Evolutionary conservation across 2,797 vertebrate genomes (phyloP), one percentile per base, ranked within the genome.

Genomic region (Sphenodon punctatus): DNA sequence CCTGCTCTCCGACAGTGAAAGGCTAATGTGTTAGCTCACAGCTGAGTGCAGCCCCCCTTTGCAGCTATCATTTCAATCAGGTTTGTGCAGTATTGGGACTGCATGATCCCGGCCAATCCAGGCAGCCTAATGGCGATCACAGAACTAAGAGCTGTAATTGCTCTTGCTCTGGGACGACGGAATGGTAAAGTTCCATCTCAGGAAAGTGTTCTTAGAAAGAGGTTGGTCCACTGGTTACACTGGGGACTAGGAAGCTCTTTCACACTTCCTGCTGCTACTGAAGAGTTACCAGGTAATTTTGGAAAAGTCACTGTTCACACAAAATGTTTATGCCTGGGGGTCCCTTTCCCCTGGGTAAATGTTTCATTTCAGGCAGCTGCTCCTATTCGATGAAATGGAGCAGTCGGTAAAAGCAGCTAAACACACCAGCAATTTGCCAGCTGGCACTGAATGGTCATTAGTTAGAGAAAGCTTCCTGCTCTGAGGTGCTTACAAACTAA

Each of bases 21-120:
- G 63, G 49, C 45, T 86, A 64, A 76, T 53, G 85, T 67, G 69
- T 58, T 72, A 72, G 70, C 77, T 80, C 72, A 45, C 65, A 80
- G 58, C 63, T 76, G 76, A 0, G 0, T 58, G 79, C 72, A 0
- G 1, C 64, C 67, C 67, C 63, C 38, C 53, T 65, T 90, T 78
- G n/a, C 71, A 77, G 55, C 80, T 83, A 27, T 76, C 74, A 49
- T 82, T 84, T 88, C 86, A 89, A 85, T 80, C 64, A n/a, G 82
- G 83, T 19, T 34, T 76, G 89, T 74, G 78, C 88, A 80, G 64
- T 58, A 69, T 69, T 82, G 89, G 83, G 67, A 56, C 74, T 71
- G 77, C 60, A 5, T 0, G 66, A 88, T 74, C 79, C 85, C 74
- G 60, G 61, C 0, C 1, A 1, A 76, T 49, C 55, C 38, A 74